Evolutionary conservation across 2,113 vertebrate species (phyloP), one percentile per base, ranked within the genome.

Genomic region (Solea senegalensis): DNA sequence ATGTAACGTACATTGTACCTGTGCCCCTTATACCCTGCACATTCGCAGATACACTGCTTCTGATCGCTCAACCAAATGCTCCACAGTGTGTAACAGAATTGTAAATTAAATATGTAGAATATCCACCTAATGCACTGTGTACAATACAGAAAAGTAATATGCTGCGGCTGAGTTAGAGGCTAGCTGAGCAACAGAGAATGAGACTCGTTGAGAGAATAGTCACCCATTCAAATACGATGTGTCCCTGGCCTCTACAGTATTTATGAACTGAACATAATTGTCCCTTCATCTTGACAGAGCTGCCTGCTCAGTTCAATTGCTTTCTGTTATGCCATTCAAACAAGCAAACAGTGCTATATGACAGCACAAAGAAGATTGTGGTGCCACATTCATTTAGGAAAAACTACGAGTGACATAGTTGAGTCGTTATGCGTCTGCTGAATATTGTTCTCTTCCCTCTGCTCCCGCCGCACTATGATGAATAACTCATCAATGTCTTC

Each of bases 111-210:
- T 70, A 74, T 86, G 60, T 61, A 59, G 55, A 34, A 6, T 34
- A 75, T 73, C 53, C n/a, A 64, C 51, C 55, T n/a, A 28, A 53
- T 76, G 69, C 72, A 60, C 63, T 81, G 61, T 63, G 14, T 80
- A 43, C 76, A 73, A 80, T 72, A 51, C 63, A 76, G 68, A 50
- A 12, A 12, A 58, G 45, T 74, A 85, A 69, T 85, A 44, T 67
- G 43, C 55, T 34, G 45, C 8, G 10, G 57, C 78, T 69, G 58
- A 53, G 73, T 57, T 79, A 44, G 21, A 48, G 45, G 26, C 40
- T 49, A 10, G 54, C 45, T 50, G 51, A 55, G 73, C 28, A 2
- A 21, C 8, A 61, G 63, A 51, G 72, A 74, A 78, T 65, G 55
- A 44, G 55, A 78, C 44, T 44, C 69, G 10, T 71, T 39, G 26